Base-by-base conservation (phyloP, 1,140 invertebrate species). In the Acromyrmex echinatior region DNA sequence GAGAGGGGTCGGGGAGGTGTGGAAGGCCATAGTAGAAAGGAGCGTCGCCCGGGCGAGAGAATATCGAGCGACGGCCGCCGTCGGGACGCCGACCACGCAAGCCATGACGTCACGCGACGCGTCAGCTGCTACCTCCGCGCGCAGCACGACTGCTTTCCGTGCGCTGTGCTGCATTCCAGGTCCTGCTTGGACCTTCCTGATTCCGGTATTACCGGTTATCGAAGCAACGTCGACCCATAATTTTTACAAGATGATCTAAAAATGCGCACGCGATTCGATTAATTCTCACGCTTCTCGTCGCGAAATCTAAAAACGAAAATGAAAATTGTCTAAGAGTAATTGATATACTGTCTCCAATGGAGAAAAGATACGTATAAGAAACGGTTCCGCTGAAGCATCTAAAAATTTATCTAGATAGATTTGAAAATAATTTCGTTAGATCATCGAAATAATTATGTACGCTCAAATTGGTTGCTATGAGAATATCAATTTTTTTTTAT, bases 31-130 rank as follows among this genome's bases (percentile, higher is more conserved):
- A 70, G 84, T 87, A 86, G 79, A 87, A 89, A 91, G 87, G 90
- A 92, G 89, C 92, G 90, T 90, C 86, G 92, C 91, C 92, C 90
- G 91, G 91, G 90, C 92, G 89, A 92, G 87, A 79, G 88, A 87
- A 91, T 92, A 93, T 92, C 92, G 92, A 93, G 87, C 92, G 89
- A 88, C 92, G 91, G 79, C 86, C 87, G 76, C 71, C 90, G 88
- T 91, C 90, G 90, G 88, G 88, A 92, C 88, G 92, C 86, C 88
- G 91, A 92, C 91, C 89, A 91, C 88, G 92, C 92, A 92, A 92
- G 66, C 88, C 53, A 93, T 95, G 86, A 95, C 93, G 92, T 95
- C 93, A 93, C 85, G 63, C 86, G 84, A 71, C 95, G 85, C 90
- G 93, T 94, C 93, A 94, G 92, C 93, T 93, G 92, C 93, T 93